Conservation (phyloP, 2,113 vertebrate genomes). For the Antennarius striatus region DNA sequence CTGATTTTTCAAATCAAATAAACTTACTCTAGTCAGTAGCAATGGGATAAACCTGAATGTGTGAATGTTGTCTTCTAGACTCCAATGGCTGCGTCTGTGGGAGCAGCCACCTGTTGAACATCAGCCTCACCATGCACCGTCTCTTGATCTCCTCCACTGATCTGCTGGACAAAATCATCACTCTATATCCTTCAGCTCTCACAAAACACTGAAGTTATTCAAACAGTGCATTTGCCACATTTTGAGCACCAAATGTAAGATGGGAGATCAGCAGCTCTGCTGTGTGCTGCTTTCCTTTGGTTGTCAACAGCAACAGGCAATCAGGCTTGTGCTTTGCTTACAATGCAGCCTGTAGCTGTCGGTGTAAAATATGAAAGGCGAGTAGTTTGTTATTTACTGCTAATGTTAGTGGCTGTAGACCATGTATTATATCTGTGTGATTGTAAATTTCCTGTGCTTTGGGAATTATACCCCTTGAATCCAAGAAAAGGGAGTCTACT, state of each 20-base stretch:
- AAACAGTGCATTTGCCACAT: conserved; percentile 7
- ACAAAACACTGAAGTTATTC: conserved; percentile 2
- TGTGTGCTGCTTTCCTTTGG: conserved; percentile 48
- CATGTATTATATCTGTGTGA: conserved; percentile 18
- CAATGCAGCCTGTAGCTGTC: conserved; percentile 54
- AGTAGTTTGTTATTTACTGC: conserved; percentile 42
- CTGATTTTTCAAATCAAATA: too few relatives aligned
- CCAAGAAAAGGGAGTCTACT: conserved; percentile 8
- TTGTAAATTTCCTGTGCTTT: conserved; percentile 7
- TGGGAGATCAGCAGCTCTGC: conserved; percentile 36
- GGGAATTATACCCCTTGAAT: background rate
- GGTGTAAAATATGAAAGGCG: conserved; percentile 48
- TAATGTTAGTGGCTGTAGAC: conserved; percentile 30
- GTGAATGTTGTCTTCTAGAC: conserved; percentile 78
- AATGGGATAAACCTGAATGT: background rate
- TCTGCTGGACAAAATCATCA: conserved; percentile 86
- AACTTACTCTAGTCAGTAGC: too few relatives aligned
- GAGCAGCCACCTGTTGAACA: conserved; percentile 88
- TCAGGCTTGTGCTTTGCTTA: conserved; percentile 53
- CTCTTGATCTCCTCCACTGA: conserved; percentile 89
- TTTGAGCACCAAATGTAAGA: conserved; percentile 19
- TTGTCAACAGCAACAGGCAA: conserved; percentile 71
- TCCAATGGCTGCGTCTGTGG: conserved; percentile 85
- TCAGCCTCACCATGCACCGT: conserved; percentile 93
- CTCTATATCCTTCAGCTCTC: conserved; percentile 89